Conservation (phyloP, 2,888 invertebrate genomes). For the Quadriops clusia region DNA sequence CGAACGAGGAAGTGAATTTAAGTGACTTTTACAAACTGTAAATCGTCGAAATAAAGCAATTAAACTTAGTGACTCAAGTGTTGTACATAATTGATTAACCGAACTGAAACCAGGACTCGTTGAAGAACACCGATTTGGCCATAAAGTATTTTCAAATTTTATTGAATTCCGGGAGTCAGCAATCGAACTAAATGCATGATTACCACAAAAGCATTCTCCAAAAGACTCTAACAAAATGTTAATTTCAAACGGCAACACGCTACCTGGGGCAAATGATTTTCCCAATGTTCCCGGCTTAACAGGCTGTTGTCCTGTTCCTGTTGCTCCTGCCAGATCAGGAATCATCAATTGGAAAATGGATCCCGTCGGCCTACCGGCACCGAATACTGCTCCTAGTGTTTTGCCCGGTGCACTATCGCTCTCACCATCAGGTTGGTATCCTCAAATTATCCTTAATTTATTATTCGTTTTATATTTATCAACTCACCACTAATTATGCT, state of each 20-base stretch:
- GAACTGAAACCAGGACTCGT: too few relatives aligned
- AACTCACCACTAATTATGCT: too few relatives aligned
- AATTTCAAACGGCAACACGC: slow-evolving; percentile 51
- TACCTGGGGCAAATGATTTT: slow-evolving; percentile 41
- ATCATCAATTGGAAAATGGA: slow-evolving; percentile 50
- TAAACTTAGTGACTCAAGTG: too few relatives aligned
- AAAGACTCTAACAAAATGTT: slow-evolving; percentile 40
- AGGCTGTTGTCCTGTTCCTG: slow-evolving; percentile 41
- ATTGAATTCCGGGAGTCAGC: too few relatives aligned
- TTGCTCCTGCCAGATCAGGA: slow-evolving; percentile 40
- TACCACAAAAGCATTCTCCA: too few relatives aligned
- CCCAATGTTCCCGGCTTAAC: slow-evolving; percentile 34
- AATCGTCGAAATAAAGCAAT: too few relatives aligned
- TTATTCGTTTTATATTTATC: slow-evolving; percentile 8
- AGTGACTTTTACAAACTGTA: too few relatives aligned
- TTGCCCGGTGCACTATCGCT: slow-evolving; percentile 41
- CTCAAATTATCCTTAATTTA: slow-evolving; percentile 2
- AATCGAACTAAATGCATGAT: too few relatives aligned
- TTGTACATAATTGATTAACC: too few relatives aligned
- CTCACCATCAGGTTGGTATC: slow-evolving; percentile 43
- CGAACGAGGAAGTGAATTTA: too few relatives aligned
- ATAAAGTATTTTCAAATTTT: too few relatives aligned
- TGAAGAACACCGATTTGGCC: too few relatives aligned
- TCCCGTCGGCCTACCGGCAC: slow-evolving; percentile 43
- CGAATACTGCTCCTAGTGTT: slow-evolving; percentile 41